Base-by-base conservation (phyloP, 2,113 vertebrate species). In the Mesocricetus auratus region DNA sequence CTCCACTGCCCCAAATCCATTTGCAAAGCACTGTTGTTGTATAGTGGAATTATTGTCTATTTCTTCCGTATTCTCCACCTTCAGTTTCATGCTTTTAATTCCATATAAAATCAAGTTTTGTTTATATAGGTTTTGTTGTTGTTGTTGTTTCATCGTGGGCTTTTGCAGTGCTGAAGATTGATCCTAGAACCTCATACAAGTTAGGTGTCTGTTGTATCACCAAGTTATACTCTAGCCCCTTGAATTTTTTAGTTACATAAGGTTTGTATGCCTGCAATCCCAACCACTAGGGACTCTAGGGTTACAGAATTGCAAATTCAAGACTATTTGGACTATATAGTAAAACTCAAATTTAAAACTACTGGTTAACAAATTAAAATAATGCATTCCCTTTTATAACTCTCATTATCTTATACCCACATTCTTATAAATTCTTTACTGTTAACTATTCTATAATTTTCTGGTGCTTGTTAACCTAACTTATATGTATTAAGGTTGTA, bases 371-470 rank as follows among this genome's bases (percentile, higher is more conserved):
- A 53, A 33, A 36, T 79, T 79, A 81, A n/a, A 81, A 56, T 81
- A 81, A 58, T 81, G 36, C 36, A n/a, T 42, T 86, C 45, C 79
- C 13, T 83, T 31, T 85, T 68, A 62, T 71, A 33, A 68, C 15
- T 87, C 29, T 93, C 36, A 90, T 85, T 39, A 92, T 56, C 85
- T 92, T 26, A 78, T 86, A 91, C 16, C 47, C 24, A 93, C 13
- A 88, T 66, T 50, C 82, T 94, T 93, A 78, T 56, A 95, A 96
- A 95, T 79, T 90, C 64, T 58, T 94, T 93, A 64, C 47, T 68
- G 60, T 86, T 85, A 93, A 78, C 64, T 92, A 81, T 39, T 91
- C 50, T 89, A 33, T 83, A 58, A 5, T 94, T 64, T 94, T 88
- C 50, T 7, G 39, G 58, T 83, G 87, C 17, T 89, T 58, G 68